Percentiles rank a stretch among this genome's conserved stretches.
These are phyloP conservation scores for Acrobasis repandana DNA, from an alignment of 2,888 invertebrate genomes.

Conservation along the genomic window DNA sequence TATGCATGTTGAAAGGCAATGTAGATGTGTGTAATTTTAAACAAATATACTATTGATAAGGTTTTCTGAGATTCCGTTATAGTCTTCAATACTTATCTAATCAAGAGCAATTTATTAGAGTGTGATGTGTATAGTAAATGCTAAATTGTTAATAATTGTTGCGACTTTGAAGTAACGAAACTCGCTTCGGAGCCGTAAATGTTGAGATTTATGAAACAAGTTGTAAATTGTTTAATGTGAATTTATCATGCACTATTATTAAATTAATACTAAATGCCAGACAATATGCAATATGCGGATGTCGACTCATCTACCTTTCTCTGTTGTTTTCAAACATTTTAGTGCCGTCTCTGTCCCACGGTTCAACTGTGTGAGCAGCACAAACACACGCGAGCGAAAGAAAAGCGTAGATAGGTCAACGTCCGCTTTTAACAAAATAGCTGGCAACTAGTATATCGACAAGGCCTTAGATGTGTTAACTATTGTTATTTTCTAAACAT, in stretches of 20 bases:
- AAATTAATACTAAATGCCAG: neutral
- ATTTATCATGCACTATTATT: constrained; percentile 33
- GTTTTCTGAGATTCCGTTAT: constrained; percentile 20
- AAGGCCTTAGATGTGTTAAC: constrained; percentile 71
- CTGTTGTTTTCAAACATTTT: neutral
- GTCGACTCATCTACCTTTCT: neutral
- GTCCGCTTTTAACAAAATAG: neutral
- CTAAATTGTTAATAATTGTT: constrained; percentile 20
- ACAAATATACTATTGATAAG: constrained; percentile 10
- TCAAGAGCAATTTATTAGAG: constrained; percentile 21
- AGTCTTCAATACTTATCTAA: constrained; percentile 20
- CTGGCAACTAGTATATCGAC: constrained; percentile 37
- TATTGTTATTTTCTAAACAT: constrained; percentile 56
- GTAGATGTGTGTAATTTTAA: constrained; percentile 7
- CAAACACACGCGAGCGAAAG: neutral
- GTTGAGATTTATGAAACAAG: constrained; percentile 7
- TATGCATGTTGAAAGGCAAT: constrained; percentile 5
- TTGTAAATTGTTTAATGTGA: constrained; percentile 12
- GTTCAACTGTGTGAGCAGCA: too few relatives aligned
- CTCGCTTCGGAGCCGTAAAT: constrained; percentile 1
- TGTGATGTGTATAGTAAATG: constrained; percentile 6
- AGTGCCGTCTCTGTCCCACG: too few relatives aligned
- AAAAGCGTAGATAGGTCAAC: neutral
- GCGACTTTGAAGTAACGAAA: constrained; percentile 14
- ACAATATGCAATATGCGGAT: neutral